Conservation (phyloP, 2,888 invertebrate genomes). For the Eupithecia abbreviata region DNA sequence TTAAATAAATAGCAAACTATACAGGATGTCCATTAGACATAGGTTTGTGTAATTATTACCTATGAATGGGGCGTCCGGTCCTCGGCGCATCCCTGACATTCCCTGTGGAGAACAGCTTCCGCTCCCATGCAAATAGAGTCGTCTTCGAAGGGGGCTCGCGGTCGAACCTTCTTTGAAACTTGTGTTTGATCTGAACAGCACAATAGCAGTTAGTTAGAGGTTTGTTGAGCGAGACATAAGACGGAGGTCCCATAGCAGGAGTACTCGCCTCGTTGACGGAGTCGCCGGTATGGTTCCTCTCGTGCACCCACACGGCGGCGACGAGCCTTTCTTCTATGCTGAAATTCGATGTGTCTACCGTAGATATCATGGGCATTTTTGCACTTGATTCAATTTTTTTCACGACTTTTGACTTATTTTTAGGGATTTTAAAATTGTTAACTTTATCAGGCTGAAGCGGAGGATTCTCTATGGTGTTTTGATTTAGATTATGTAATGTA, state of each 20-base stretch:
- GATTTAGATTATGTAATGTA: slow-evolving; percentile 21
- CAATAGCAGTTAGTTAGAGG: neutral
- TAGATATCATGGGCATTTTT: slow-evolving; percentile 37
- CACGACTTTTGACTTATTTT: slow-evolving; percentile 12
- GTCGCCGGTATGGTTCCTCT: slow-evolving; percentile 63
- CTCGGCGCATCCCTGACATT: slow-evolving; percentile 70
- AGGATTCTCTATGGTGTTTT: slow-evolving; percentile 24
- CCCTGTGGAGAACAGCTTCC: slow-evolving; percentile 68
- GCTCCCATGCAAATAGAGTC: slow-evolving; percentile 67
- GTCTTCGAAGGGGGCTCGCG: slow-evolving; percentile 68
- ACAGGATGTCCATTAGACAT: neutral
- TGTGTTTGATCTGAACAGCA: slow-evolving; percentile 61
- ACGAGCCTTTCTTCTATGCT: slow-evolving; percentile 74
- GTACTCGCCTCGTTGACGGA: slow-evolving; percentile 56
- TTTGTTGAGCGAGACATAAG: neutral
- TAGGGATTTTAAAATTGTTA: neutral
- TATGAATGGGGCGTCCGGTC: slow-evolving; percentile 64
- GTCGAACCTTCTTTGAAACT: slow-evolving; percentile 70
- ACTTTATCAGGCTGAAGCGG: neutral
- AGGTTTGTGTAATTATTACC: slow-evolving; percentile 44
- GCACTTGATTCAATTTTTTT: slow-evolving; percentile 33
- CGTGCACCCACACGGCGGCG: slow-evolving; percentile 79
- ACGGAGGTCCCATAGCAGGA: neutral
- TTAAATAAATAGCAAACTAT: no score
- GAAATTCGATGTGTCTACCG: slow-evolving; percentile 62